Evolutionary conservation across 2,888 invertebrate species (phyloP).

Genomic region (Neria commutata): DNA sequence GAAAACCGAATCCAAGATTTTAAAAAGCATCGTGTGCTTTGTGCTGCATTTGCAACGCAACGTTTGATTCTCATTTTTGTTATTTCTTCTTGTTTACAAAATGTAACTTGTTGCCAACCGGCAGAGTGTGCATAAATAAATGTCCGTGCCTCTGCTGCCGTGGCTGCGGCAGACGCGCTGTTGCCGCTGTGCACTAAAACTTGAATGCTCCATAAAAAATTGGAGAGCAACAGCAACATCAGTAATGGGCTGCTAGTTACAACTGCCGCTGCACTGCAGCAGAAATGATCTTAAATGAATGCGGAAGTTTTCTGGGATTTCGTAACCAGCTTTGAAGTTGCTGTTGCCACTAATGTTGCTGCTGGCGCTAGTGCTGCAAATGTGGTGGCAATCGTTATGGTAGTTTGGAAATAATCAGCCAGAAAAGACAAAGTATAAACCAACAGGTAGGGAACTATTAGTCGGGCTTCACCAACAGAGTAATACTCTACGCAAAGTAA

Average conservation of each 20-base stretch:
- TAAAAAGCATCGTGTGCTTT: too few relatives aligned
- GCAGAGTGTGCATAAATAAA: too few relatives aligned
- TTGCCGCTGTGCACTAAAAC: constrained; percentile 8
- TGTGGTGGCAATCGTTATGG: too few relatives aligned
- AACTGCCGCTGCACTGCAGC: constrained; percentile 40
- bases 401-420: too few relatives aligned
- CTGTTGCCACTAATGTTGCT: constrained; percentile 31
- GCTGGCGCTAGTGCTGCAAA: constrained; percentile 24
- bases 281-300: constrained; percentile 62
- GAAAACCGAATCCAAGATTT: too few relatives aligned
- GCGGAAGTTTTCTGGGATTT: constrained; percentile 62
- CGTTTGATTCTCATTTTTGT: neutral
- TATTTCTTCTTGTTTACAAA: neutral
- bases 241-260: constrained; percentile 14
- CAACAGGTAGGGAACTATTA: too few relatives aligned
- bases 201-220: constrained; percentile 16
- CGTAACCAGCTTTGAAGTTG: constrained; percentile 54
- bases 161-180: constrained; percentile 26
- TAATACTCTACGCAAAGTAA: too few relatives aligned
- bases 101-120: neutral
- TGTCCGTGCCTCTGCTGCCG: too few relatives aligned
- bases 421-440: too few relatives aligned
- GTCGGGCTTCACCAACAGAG: too few relatives aligned
- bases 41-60: neutral
- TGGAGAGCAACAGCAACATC: constrained; percentile 27